phyloP scores from a whole-genome alignment of 2,888 invertebrate species.

The Rhyacophila evoluta region DNA sequence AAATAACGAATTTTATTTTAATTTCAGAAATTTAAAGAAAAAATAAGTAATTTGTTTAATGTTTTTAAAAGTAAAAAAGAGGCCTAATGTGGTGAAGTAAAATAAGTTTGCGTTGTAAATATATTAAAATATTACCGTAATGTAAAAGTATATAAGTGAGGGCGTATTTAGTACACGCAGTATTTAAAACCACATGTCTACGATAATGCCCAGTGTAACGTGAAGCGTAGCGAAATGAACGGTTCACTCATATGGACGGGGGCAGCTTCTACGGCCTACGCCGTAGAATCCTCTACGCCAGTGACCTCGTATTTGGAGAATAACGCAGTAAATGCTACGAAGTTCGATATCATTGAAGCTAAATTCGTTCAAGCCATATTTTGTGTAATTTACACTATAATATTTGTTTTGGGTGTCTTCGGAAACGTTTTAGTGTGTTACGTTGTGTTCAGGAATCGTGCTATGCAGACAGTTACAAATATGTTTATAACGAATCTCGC shows the following conservation, averaged over 20 bases:
- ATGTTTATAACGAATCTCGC: slow-evolving; percentile 92
- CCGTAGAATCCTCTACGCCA: slow-evolving; percentile 27
- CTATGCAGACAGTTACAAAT: slow-evolving; percentile 94
- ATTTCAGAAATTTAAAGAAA: no score
- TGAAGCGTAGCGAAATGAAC: slow-evolving; percentile 28
- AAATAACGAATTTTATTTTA: no score
- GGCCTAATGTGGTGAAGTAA: no score
- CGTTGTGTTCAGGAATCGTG: slow-evolving; percentile 84
- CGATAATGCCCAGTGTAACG: background rate
- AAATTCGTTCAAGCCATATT: slow-evolving; percentile 79
- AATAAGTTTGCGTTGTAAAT: no score
- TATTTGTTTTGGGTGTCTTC: slow-evolving; percentile 84
- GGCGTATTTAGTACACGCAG: background rate
- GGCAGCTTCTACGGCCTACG: slow-evolving; percentile 10
- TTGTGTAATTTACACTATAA: slow-evolving; percentile 80
- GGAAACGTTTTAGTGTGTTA: slow-evolving; percentile 88
- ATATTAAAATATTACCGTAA: background rate
- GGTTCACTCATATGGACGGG: slow-evolving; percentile 25
- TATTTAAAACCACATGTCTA: slow-evolving; percentile 11
- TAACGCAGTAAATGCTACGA: slow-evolving; percentile 61
- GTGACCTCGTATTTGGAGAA: background rate
- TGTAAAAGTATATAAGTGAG: background rate
- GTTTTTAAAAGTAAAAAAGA: no score
- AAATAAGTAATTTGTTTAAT: no score
- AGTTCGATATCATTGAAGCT: slow-evolving; percentile 73